These are phyloP conservation scores for Moxostoma hubbsi DNA, from an alignment of 2,797 vertebrate species.

Conservation along the genomic window DNA sequence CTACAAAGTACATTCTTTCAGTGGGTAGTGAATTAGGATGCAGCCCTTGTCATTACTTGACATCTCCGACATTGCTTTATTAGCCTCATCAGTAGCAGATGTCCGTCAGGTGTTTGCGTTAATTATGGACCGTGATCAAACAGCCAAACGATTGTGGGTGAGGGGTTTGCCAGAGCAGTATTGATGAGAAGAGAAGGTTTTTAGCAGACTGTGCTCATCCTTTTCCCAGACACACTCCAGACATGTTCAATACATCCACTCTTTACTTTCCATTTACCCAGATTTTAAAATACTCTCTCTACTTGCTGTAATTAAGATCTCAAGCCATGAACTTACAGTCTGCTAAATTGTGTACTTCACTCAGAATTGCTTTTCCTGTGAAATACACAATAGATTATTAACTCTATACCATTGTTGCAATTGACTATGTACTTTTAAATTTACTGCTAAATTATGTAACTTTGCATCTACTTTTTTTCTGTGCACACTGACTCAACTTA, in stretches of 20 bases:
- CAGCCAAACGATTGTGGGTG: constrained; percentile 49
- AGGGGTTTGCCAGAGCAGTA: constrained; percentile 49
- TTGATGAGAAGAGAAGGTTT: constrained; percentile 46
- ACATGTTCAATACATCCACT: constrained; percentile 31
- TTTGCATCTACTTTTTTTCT: too few relatives aligned
- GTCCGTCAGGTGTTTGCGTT: constrained; percentile 51
- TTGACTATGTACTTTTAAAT: neutral
- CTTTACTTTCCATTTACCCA: constrained; percentile 33
- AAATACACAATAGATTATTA: too few relatives aligned
- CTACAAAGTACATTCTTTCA: neutral
- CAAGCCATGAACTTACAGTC: neutral
- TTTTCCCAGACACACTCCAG: constrained; percentile 16
- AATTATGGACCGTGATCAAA: constrained; percentile 61
- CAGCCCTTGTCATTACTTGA: constrained; percentile 27
- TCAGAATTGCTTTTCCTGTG: neutral
- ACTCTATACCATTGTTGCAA: too few relatives aligned
- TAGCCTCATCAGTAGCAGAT: constrained; percentile 48
- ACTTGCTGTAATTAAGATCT: constrained; percentile 32
- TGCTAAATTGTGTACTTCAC: neutral
- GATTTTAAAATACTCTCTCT: constrained; percentile 11
- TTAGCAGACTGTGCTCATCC: neutral
- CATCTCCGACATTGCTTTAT: constrained; percentile 42
- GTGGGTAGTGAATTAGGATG: constrained; percentile 19
- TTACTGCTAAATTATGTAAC: too few relatives aligned
- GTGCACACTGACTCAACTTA: too few relatives aligned